Conservation (phyloP, 1,140 invertebrate genomes). For the Zaprionus vittiger region DNA sequence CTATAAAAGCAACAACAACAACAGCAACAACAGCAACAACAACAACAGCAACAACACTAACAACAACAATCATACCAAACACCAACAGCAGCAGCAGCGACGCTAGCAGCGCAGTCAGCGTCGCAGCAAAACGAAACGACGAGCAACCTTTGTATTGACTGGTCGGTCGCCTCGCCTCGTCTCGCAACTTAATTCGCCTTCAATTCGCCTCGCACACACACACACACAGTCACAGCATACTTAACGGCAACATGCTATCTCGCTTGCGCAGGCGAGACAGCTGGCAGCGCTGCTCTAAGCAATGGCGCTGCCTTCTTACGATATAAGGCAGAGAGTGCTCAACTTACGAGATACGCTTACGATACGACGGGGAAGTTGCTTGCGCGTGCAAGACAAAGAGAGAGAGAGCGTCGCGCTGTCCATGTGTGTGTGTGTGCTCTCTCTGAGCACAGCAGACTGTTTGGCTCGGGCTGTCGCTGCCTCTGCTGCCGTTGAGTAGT, state of each 20-base stretch:
- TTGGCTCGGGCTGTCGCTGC: conserved; percentile 59
- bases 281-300: conserved; percentile 48
- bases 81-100: conserved; percentile 4
- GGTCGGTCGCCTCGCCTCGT: conserved; percentile 27
- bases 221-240: conserved; percentile 6
- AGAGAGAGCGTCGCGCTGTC: neutral
- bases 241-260: conserved; percentile 42
- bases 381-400: neutral
- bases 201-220: conserved; percentile 57
- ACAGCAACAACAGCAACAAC: conserved; percentile 9
- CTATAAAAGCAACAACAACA: conserved; percentile 21
- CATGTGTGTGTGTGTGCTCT: conserved; percentile 13
- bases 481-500: conserved; percentile 28
- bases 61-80: conserved; percentile 11
- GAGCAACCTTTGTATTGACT: conserved; percentile 44
- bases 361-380: conserved; percentile 59
- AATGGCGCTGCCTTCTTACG: conserved; percentile 79
- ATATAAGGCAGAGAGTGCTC: conserved; percentile 68
- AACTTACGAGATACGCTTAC: conserved; percentile 72
- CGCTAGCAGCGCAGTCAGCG: neutral
- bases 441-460: conserved; percentile 57
- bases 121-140: neutral
- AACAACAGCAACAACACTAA: conserved; percentile 20
- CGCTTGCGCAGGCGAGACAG: conserved; percentile 46
- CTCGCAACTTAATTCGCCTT: conserved; percentile 64